A percentile compares a stretch with the other conserved stretches of the same genome.
phyloP scores from a whole-genome alignment of 1,140 invertebrate genomes.

The Tenebrio molitor region DNA sequence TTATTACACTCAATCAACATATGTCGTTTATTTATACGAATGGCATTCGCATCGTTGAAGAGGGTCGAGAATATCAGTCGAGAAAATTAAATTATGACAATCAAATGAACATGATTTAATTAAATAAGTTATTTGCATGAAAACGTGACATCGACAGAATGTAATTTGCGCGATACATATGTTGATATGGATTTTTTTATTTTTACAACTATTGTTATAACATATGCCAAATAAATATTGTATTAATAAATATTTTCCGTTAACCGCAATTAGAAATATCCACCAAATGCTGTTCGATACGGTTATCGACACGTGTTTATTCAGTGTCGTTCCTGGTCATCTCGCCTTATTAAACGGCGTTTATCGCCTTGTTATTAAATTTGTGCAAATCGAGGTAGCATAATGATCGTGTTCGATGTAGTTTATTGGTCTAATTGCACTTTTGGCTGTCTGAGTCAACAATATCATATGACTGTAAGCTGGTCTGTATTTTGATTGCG shows the following conservation, averaged over 20 bases:
- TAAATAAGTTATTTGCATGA: slow-evolving; percentile 34
- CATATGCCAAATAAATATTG: slow-evolving; percentile 37
- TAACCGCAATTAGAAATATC: slow-evolving; percentile 35
- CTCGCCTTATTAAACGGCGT: too few relatives aligned
- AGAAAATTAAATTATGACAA: slow-evolving; percentile 41
- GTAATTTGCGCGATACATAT: slow-evolving; percentile 23
- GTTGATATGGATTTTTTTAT: slow-evolving; percentile 30
- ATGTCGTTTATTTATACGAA: slow-evolving; percentile 24
- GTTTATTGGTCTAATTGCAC: slow-evolving; percentile 9
- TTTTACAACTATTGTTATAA: slow-evolving; percentile 33
- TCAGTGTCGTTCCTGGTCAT: slow-evolving; percentile 19
- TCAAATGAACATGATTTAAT: slow-evolving; percentile 39
- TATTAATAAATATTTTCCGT: slow-evolving; percentile 36
- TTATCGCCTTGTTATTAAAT: slow-evolving; percentile 34
- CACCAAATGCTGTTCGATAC: slow-evolving; percentile 23
- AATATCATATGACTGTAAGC: slow-evolving; percentile 27
- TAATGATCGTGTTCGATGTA: too few relatives aligned
- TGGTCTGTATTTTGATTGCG: slow-evolving; percentile 51
- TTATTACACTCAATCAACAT: slow-evolving; percentile 38
- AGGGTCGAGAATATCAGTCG: slow-evolving; percentile 20
- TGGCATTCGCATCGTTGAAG: slow-evolving; percentile 27
- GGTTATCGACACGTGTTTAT: slow-evolving; percentile 5
- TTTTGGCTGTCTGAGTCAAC: slow-evolving; percentile 19
- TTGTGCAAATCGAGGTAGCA: slow-evolving; percentile 2
- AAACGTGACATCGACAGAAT: slow-evolving; percentile 17